Evolutionary conservation across 2,888 invertebrate species (phyloP).

Genomic region (Heliconius ismenius): DNA sequence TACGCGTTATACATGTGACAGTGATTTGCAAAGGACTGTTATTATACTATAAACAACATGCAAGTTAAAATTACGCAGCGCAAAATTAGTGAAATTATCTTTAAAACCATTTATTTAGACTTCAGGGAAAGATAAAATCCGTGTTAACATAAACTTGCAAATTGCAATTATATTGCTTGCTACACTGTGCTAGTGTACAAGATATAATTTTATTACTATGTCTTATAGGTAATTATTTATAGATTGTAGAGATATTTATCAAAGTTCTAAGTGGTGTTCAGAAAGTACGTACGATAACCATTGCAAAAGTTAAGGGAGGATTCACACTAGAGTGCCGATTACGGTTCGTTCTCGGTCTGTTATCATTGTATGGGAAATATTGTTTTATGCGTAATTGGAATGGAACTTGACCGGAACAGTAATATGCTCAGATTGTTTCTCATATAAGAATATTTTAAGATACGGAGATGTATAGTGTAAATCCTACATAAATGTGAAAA

Average conservation of each 20-base stretch:
- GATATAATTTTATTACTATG: neutral
- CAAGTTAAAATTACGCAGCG: conserved; percentile 15
- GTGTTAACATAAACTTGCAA: conserved; percentile 28
- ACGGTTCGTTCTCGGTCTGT: too few species aligned
- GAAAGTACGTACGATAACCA: neutral
- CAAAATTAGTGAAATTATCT: conserved; percentile 26
- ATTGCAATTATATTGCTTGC: conserved; percentile 17
- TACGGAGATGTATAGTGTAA: too few species aligned
- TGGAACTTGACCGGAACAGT: too few species aligned
- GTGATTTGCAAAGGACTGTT: conserved; percentile 17
- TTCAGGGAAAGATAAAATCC: conserved; percentile 26
- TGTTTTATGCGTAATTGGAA: too few species aligned
- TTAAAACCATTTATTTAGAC: conserved; percentile 21
- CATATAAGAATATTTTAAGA: too few species aligned
- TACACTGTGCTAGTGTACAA: neutral
- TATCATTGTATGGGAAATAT: too few species aligned
- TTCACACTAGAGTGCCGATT: too few species aligned
- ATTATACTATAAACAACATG: conserved; percentile 20
- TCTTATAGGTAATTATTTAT: conserved; percentile 1
- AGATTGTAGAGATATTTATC: conserved; percentile 8
- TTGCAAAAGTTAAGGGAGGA: too few species aligned
- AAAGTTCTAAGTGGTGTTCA: neutral
- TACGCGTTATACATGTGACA: conserved; percentile 15
- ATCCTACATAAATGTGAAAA: too few species aligned
- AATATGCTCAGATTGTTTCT: too few species aligned